phyloP scores from a whole-genome alignment of 2,888 invertebrate species.

The Melipona bicolor region DNA sequence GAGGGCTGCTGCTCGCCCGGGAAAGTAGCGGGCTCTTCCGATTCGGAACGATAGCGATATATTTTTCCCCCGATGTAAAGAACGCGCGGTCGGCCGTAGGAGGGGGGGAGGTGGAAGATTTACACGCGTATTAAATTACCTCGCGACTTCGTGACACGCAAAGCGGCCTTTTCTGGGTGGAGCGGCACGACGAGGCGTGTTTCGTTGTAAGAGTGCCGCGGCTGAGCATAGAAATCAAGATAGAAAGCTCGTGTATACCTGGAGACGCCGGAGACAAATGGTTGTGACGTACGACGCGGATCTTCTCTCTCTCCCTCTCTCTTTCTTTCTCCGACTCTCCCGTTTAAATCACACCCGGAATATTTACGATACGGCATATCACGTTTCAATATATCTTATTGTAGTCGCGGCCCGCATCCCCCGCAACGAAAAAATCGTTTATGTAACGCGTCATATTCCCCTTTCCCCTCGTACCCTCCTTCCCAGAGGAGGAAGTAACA shows the following conservation, averaged over 20 bases:
- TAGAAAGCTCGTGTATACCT: constrained; percentile 73
- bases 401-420: constrained; percentile 64
- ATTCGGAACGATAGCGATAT: constrained; percentile 67
- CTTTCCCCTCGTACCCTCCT: background rate
- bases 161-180: constrained; percentile 71
- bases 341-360: constrained; percentile 73
- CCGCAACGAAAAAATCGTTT: constrained; percentile 49
- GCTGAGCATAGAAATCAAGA: constrained; percentile 73
- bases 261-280: constrained; percentile 72
- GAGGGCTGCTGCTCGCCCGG: constrained; percentile 19
- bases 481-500: background rate
- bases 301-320: constrained; percentile 50
- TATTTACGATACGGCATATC: constrained; percentile 72
- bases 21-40: constrained; percentile 62
- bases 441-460: constrained; percentile 71
- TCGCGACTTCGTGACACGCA: constrained; percentile 73
- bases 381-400: constrained; percentile 75
- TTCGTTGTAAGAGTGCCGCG: constrained; percentile 68
- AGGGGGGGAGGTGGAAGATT: constrained; percentile 56
- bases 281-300: constrained; percentile 72
- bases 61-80: constrained; percentile 64
- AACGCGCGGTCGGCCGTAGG: constrained; percentile 52
- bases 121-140: constrained; percentile 74
- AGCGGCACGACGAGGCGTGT: constrained; percentile 64
- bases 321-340: constrained; percentile 41